Base-by-base conservation (phyloP, 2,888 invertebrate species). In the Cheilosia variabilis region DNA sequence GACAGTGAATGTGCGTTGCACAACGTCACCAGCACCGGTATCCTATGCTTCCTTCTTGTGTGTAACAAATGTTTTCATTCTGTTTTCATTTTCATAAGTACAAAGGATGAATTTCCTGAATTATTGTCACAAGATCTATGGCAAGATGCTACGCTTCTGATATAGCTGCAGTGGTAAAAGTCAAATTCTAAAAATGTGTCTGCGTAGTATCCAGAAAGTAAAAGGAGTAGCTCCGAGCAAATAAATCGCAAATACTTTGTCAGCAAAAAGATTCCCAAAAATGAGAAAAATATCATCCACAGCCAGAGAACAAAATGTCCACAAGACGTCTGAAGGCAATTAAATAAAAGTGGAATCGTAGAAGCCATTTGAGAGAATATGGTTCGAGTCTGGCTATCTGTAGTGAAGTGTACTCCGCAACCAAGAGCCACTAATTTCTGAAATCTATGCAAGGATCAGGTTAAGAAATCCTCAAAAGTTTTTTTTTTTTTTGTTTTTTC, bases 361-460 rank as follows among this genome's bases (percentile, higher is more conserved):
- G 31, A 31, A 43, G 9, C n/a, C 34, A 60, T 60, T 52, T 27
- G 2, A 6, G 31, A 13, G 27, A 24, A 5, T 24, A 60, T 34
- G 15, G 17, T 41, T 19, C 31, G 37, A 27, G 31, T 63, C 41
- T 45, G 17, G 17, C 43, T 60, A 27, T 22, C 50, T 76, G 19
- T 60, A 27, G 15, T 50, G 6, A 7, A 50, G 15, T 37, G 37
- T 31, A 31, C 43, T 45, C 37, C 55, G 69, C 50, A 10, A 31
- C 47, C 47, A 37, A 63, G 27, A 41, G 31, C 63, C 24, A 71
- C 31, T 78, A 58, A 72, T 79, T 65, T 72, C n/a, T 50, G 17
- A 65, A 52, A 79, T 79, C 71, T 78, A 47, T 72, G 57, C 58
- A 71, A 53, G 52, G 58, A 79, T 72, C 72, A 57, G 13, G 50